Conservation (phyloP, 2,113 vertebrate species). For the Podilymbus podiceps region DNA sequence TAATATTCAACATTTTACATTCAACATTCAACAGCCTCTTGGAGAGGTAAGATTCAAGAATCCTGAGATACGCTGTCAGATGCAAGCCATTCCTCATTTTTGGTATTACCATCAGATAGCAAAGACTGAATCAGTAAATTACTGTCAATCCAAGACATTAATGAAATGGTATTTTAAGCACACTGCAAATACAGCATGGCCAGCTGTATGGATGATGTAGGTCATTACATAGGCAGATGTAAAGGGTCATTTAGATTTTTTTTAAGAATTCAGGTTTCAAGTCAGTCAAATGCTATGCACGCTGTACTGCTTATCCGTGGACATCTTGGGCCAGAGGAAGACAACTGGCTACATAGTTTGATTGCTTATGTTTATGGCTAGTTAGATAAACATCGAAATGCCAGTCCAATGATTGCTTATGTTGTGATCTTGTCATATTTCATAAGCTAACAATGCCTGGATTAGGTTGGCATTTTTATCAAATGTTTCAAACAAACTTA, state of each 20-base stretch:
- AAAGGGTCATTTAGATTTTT: neutral
- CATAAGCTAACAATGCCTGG: neutral
- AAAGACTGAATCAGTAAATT: conserved; percentile 11
- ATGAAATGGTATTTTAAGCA: neutral
- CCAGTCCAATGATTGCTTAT: neutral
- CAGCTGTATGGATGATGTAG: neutral
- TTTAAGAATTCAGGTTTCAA: neutral
- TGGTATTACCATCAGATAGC: neutral
- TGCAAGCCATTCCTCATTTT: neutral
- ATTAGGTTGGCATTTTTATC: neutral
- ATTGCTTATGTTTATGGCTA: conserved; percentile 3
- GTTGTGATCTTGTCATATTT: neutral
- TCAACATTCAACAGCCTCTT: neutral
- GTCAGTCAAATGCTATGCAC: neutral
- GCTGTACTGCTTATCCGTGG: neutral
- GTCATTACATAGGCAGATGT: neutral
- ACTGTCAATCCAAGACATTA: neutral
- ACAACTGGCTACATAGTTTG: neutral
- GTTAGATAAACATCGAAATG: neutral
- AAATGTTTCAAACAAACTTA: neutral
- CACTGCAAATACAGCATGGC: neutral
- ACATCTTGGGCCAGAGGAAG: neutral
- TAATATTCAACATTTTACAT: neutral
- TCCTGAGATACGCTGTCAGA: neutral
- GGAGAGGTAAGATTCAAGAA: neutral